Evolutionary conservation across 1,140 invertebrate species (phyloP), one percentile per base, ranked within the genome.

Genomic region (Pinna nobilis): DNA sequence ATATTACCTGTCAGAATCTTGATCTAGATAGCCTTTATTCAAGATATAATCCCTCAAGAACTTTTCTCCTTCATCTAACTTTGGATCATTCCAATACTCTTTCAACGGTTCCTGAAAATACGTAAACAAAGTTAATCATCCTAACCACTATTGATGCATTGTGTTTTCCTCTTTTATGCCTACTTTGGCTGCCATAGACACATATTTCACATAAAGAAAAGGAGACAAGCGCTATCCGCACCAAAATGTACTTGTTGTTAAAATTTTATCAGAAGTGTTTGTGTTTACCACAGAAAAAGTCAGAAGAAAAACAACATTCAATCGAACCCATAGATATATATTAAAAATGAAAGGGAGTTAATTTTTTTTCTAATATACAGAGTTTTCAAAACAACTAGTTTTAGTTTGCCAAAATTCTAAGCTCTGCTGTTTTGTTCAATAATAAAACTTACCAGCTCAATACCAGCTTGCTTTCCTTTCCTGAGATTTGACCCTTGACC

Each of bases 31-130:
- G 88, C 91, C 93, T 88, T 97, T 96, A 85, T 98, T 96, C 18
- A 98, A 89, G 82, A 99, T 93, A 84, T 96, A 99, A 90, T 99
- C 97, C 55, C 94, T 92, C 1, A 99, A 89, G 88, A 97, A 99
- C 69, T 94, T 93, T 88, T 99, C 97, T 59, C 92, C 92, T 76
- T 94, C 90, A 84, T 94, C 93, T 25, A 98, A 89, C 74, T 94
- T 93, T 39, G 94, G 93, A 66, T 87, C 76, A 33, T 90, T 93
- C 97, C 97, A 98, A 87, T 93, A 94, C 41, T 96, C 92, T 74
- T 94, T 94, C 35, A 98, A 87, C 18, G 93, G 92, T 83, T 93
- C 93, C 77, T 90, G 71, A 18, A 80, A 72, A 77, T 33, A 7
- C 6, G 15, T 13, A 53, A 9, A 11, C 5, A 3, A 53, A 53